Percentiles rank a stretch among this genome's conserved stretches.
Evolutionary conservation across 1,140 invertebrate genomes (phyloP).

Genomic region (Trichonephila clavata): DNA sequence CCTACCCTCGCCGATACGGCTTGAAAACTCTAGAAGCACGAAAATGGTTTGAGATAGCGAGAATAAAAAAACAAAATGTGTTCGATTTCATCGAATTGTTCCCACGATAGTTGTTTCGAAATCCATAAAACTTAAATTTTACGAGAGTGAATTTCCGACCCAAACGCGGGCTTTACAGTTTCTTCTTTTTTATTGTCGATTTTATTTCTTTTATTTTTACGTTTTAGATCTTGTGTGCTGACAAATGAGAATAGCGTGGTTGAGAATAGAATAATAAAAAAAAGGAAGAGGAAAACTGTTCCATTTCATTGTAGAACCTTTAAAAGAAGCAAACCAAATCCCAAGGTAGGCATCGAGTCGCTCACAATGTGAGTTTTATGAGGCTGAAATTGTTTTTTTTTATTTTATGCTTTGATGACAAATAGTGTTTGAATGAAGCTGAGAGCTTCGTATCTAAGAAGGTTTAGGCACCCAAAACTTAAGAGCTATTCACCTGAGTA

Average conservation of each 20-base stretch:
- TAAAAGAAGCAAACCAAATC: background rate
- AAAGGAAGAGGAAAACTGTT: background rate
- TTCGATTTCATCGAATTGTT: conserved; percentile 8
- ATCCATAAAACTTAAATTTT: conserved; percentile 46
- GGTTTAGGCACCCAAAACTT: background rate
- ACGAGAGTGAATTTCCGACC: background rate
- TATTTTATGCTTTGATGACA: background rate
- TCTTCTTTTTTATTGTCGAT: background rate
- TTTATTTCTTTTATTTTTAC: background rate
- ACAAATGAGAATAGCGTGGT: conserved; percentile 1
- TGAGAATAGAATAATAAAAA: background rate
- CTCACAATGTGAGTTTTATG: background rate
- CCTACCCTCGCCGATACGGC: too few species aligned
- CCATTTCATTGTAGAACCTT: background rate
- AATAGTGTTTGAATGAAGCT: background rate
- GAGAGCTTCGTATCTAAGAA: background rate
- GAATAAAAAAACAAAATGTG: background rate
- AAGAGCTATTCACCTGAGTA: background rate
- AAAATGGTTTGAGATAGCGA: too few species aligned
- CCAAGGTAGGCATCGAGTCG: background rate
- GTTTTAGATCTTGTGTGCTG: background rate
- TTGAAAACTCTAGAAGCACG: too few species aligned
- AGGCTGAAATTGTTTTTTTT: conserved; percentile 1
- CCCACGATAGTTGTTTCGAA: conserved; percentile 30
- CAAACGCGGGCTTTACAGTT: background rate